Base-by-base conservation (phyloP, 2,113 vertebrate genomes). In the Hydropotes inermis region DNA sequence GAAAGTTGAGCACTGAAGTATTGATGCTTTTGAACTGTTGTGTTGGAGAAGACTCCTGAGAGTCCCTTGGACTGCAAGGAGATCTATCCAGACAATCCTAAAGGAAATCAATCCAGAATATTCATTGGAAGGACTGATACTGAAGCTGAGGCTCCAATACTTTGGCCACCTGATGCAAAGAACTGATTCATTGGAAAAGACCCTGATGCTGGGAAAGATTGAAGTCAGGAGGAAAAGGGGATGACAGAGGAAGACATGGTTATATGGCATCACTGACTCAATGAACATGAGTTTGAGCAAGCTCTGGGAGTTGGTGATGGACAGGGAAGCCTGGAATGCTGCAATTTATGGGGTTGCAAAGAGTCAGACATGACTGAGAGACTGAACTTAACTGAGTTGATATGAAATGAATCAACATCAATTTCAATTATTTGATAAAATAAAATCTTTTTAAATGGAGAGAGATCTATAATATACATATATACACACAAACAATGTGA, bases 401-500 rank as follows among this genome's bases (percentile, higher is more conserved):
- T 28, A 61, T 86, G 81, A 95, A 97, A 82, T 17, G n/a, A 97
- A 97, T 96, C 82, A 97, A 93, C 74, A 91, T 4, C 16, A 54
- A 3, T 15, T 96, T 97, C 28, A 96, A 94, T 98, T 97, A 97
- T 97, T 97, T 97, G 55, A 82, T 93, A 87, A 25, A 94, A 81
- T 36, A 36, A 64, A 87, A 90, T 94, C 54, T 84, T 43, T 87
- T 87, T 94, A 94, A 52, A 97, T 58, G 60, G 87, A 89, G 85
- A 93, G 79, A 81, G 47, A 76, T 79, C 84, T 91, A 36, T 82
- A 79, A 15, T 52, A 97, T 17, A 21, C 8, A 83, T 94, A 96
- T 89, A 52, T 5, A 92, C 98, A 97, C 97, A 90, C 88, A 92
- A 96, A 89, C 78, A 95, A 86, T 95, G 64, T 39, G 33, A 57